phyloP scores from a whole-genome alignment of 1,140 invertebrate species.

The Phymorhynchus buccinoides region DNA sequence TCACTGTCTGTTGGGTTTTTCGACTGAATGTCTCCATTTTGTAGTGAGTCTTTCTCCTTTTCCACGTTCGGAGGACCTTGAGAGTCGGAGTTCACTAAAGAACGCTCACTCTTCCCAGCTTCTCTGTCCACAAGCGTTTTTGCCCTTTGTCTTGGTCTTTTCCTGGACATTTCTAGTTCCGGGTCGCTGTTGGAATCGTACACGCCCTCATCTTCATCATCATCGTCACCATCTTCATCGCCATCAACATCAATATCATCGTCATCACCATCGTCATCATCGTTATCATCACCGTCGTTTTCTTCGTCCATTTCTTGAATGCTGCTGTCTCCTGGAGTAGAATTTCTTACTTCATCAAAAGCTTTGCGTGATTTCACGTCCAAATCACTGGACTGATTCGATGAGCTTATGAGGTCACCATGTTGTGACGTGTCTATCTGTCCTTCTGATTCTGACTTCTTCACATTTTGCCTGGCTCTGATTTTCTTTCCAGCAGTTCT shows the following conservation, averaged over 20 bases:
- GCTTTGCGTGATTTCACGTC: too few species aligned
- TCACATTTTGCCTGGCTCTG: neutral
- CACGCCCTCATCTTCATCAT: neutral
- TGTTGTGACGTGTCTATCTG: neutral
- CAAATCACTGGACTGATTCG: neutral
- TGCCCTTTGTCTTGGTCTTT: neutral
- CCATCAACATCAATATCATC: neutral
- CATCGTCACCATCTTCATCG: too few species aligned
- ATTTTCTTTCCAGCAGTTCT: neutral
- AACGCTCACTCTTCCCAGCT: neutral
- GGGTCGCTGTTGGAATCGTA: neutral
- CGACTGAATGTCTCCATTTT: neutral
- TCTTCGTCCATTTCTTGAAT: constrained; percentile 7
- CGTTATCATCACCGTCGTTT: neutral
- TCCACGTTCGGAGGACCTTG: neutral
- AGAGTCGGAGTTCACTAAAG: too few species aligned
- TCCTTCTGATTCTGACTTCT: neutral
- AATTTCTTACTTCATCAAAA: neutral
- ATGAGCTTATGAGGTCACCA: neutral
- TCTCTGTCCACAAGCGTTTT: neutral
- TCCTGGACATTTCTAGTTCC: neutral
- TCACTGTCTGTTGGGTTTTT: neutral
- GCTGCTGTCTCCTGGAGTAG: neutral
- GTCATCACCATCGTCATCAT: neutral
- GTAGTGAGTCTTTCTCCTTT: neutral